Conservation (phyloP, 2,888 invertebrate genomes). For the Eumerus sabulonum region DNA sequence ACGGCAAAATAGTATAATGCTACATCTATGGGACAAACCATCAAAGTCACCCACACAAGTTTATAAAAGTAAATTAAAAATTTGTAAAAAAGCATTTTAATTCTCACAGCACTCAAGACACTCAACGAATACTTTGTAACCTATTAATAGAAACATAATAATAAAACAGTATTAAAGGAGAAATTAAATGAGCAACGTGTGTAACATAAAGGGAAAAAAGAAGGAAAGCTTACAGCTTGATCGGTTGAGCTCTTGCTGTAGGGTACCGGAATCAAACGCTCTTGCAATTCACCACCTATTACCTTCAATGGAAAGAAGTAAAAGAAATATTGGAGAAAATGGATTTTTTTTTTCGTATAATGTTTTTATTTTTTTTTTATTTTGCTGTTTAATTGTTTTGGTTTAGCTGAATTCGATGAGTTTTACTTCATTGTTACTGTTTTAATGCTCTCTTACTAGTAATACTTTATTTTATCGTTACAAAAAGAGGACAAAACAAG, state of each 20-base stretch:
- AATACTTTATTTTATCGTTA: slow-evolving; percentile 60
- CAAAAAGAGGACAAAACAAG: slow-evolving; percentile 8
- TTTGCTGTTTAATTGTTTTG: neutral
- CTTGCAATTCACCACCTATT: slow-evolving; percentile 99
- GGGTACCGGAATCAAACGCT: slow-evolving; percentile 99
- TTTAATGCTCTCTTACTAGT: slow-evolving; percentile 49
- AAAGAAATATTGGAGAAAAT: slow-evolving; percentile 77
- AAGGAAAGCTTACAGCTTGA: slow-evolving; percentile 96
- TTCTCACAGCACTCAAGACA: no score
- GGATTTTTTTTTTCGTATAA: slow-evolving; percentile 65
- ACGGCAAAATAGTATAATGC: no score
- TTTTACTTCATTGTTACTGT: slow-evolving; percentile 58
- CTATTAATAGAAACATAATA: no score
- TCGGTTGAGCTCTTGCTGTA: slow-evolving; percentile 99
- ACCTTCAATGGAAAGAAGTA: slow-evolving; percentile 94
- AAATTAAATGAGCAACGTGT: slow-evolving; percentile 69
- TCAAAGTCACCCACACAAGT: no score
- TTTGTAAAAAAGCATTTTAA: no score
- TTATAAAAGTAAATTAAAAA: no score
- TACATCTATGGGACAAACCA: no score
- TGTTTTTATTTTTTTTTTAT: no score
- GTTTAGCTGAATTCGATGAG: slow-evolving; percentile 5
- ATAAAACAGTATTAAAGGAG: slow-evolving; percentile 69
- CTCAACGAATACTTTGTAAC: no score
- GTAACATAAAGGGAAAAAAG: slow-evolving; percentile 71